Evolutionary conservation across 2,797 vertebrate genomes (phyloP), one percentile per base, ranked within the genome.

Genomic region (Mus caroli): DNA sequence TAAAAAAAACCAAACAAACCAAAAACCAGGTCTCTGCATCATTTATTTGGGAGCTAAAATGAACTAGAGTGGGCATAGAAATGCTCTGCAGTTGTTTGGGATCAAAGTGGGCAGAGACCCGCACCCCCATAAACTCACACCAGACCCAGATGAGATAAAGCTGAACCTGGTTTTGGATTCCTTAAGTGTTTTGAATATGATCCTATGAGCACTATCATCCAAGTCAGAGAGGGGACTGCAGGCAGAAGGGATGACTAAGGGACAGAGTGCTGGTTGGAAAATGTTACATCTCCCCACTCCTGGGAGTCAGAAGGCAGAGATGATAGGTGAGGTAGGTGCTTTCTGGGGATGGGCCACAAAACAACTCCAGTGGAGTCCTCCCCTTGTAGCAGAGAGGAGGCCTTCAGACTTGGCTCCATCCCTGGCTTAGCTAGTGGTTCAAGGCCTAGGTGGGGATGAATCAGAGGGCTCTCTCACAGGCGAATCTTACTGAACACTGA

Each of bases 301-400:
- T 40, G 54, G 88, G 86, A 82, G 95, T 54, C 73, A 73, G 93
- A 80, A 97, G 52, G 75, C 34, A 77, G 69, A 91, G 89, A 58
- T 71, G 46, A 69, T 1, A 78, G 76, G 60, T 52, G 50, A 69
- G 69, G 26, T 78, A 69, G 15, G 24, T 2, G 50, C 13, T 14
- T 96, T 87, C n/a, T 56, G 79, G 54, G 69, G 22, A 80, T 1
- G 12, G 56, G 52, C 13, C 56, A 85, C 64, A 40, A 60, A 40
- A 24, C 20, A 50, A 73, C 34, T 40, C 62, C 87, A 46, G 85
- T 58, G 31, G 86, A 52, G 37, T 83, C 62, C 12, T 92, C n/a
- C 40, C 82, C 40, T 75, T 69, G 75, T 78, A 73, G n/a, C 22
- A 54, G n/a, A 88, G 43, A 84, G 77, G 56, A 60, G 14, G 40